These are phyloP conservation scores for Apotomis betuletana DNA, from an alignment of 2,888 invertebrate species.

Conservation along the genomic window DNA sequence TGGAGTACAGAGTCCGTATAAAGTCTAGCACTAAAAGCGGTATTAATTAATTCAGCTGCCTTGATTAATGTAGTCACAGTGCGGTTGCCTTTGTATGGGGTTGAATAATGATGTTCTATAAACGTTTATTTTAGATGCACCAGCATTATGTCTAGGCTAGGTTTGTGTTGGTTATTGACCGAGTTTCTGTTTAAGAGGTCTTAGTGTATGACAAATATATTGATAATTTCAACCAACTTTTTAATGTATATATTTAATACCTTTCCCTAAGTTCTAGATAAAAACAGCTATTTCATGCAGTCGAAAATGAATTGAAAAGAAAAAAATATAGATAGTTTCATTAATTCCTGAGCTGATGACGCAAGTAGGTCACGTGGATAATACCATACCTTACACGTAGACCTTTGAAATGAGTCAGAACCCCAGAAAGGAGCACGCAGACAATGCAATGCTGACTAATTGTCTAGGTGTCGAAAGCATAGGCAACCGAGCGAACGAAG, in stretches of 20 bases:
- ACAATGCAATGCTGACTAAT: conserved; percentile 26
- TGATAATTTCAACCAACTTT: too few species aligned
- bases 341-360: too few species aligned
- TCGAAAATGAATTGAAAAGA: too few species aligned
- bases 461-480: conserved; percentile 21
- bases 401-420: conserved; percentile 24
- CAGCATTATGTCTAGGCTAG: too few species aligned
- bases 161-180: too few species aligned
- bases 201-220: too few species aligned
- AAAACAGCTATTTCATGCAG: too few species aligned
- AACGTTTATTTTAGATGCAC: neutral
- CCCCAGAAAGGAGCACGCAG: conserved; percentile 19
- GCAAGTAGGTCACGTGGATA: neutral
- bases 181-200: too few species aligned
- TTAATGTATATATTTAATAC: too few species aligned
- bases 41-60: neutral
- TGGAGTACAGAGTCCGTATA: neutral
- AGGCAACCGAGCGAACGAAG: too few species aligned
- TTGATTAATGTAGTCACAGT: neutral
- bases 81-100: neutral
- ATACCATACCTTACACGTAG: conserved; percentile 1
- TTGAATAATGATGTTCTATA: neutral
- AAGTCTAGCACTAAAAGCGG: neutral
- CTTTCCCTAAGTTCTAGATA: too few species aligned
- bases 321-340: too few species aligned